A percentile compares a stretch with the other conserved stretches of the same genome.
phyloP scores from a whole-genome alignment of 2,888 invertebrate genomes.

The Notocelia uddmanniana region DNA sequence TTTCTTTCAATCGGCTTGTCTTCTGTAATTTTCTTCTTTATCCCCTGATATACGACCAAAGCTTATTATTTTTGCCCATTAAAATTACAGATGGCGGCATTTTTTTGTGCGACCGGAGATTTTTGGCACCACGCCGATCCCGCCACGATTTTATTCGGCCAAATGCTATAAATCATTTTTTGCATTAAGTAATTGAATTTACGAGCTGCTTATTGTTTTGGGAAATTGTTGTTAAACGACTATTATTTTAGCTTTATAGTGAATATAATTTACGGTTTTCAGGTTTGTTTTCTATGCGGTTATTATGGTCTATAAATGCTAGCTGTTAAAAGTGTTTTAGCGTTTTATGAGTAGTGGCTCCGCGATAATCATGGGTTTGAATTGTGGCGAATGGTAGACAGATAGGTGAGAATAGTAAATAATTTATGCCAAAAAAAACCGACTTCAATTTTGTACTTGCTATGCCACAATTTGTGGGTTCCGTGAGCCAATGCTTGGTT shows the following conservation, averaged over 20 bases:
- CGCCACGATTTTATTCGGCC: conserved; percentile 73
- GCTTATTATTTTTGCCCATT: conserved; percentile 83
- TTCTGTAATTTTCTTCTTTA: conserved; percentile 2
- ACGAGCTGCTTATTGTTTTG: conserved; percentile 80
- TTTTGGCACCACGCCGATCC: conserved; percentile 76
- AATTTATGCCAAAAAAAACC: too few species aligned
- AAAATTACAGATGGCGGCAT: conserved; percentile 75
- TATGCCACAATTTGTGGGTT: too few species aligned
- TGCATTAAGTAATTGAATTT: conserved; percentile 84
- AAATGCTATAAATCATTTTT: conserved; percentile 76
- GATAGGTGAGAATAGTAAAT: too few species aligned
- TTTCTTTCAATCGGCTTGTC: too few species aligned
- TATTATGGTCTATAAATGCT: conserved; percentile 1
- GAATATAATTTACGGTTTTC: conserved; percentile 41
- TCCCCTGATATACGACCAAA: conserved; percentile 68
- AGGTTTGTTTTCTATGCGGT: neutral
- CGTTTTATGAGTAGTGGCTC: neutral
- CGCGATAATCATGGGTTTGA: neutral
- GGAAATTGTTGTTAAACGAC: conserved; percentile 78
- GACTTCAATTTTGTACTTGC: too few species aligned
- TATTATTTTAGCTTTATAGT: conserved; percentile 64
- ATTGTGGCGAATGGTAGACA: too few species aligned
- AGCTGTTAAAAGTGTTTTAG: neutral
- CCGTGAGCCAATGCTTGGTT: too few species aligned
- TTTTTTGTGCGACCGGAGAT: conserved; percentile 65